These are phyloP conservation scores for Meta bourneti DNA, from an alignment of 2,888 invertebrate genomes.

Conservation along the genomic window DNA sequence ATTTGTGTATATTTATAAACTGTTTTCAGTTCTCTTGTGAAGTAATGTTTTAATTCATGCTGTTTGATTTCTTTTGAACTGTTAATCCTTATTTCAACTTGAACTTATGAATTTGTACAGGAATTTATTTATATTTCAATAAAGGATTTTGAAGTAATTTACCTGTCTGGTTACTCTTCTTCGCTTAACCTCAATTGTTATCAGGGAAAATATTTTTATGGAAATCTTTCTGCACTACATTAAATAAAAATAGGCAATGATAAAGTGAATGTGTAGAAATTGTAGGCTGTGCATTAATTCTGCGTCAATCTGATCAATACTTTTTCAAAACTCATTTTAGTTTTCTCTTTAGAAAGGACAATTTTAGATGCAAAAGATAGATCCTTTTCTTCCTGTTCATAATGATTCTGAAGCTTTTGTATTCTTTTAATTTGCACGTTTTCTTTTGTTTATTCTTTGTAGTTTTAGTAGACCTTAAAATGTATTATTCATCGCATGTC, in stretches of 20 bases:
- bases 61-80: constrained; percentile 61
- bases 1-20: constrained; percentile 42
- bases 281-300: too few species aligned
- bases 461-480: background rate
- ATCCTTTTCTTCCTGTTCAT: background rate
- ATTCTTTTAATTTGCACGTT: background rate
- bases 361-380: too few species aligned
- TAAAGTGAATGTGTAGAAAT: too few species aligned
- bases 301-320: too few species aligned
- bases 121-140: constrained; percentile 75
- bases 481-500: too few species aligned
- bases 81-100: constrained; percentile 56
- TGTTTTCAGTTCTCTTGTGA: constrained; percentile 15
- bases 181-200: constrained; percentile 9
- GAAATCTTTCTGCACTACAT: too few species aligned
- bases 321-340: too few species aligned
- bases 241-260: too few species aligned
- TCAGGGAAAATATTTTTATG: too few species aligned
- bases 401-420: background rate
- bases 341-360: too few species aligned
- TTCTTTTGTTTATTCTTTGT: background rate
- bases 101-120: constrained; percentile 63
- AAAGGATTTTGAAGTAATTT: constrained; percentile 73
- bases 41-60: constrained; percentile 38
- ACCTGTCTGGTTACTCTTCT: constrained; percentile 68